Evolutionary conservation across 2,797 vertebrate genomes (phyloP), one percentile per base, ranked within the genome.

Genomic region (Chaenodraco wilsoni): DNA sequence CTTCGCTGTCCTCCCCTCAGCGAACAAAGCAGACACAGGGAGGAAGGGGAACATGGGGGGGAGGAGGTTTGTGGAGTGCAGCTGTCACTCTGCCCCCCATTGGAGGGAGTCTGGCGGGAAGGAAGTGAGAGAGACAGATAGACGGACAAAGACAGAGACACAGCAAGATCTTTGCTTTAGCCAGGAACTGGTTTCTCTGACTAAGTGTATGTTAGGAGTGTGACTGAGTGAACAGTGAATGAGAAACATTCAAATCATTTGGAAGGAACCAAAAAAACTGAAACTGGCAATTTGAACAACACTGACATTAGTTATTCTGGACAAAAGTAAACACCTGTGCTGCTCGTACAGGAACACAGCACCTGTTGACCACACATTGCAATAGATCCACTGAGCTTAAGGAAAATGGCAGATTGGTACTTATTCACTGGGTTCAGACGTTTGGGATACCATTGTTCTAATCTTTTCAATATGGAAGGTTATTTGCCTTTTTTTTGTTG

Each of bases 11-110:
- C 77, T 75, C 79, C 87, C 78, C 74, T 72, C 73, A 37, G 79
- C 13, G 79, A 92, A 94, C 92, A 95, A 95, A 91, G 92, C 86
- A 72, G 61, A 87, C 76, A 83, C 77, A 84, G 75, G 80, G 84
- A 83, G 70, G 78, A 70, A 69, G 81, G 71, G 69, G 68, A 44
- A 68, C 61, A 11, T 14, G 31, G 67, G 71, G n/a, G 31, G 69
- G 72, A 58, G 83, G 67, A 52, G 79, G 69, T 45, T 48, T 55
- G 80, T 56, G 79, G 82, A 83, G 79, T 84, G 89, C 94, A 94
- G 92, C 94, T 95, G 94, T 94, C 93, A 88, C 75, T 92, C 89
- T 80, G 61, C 79, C 76, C 49, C 60, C 64, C 80, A 72, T 70
- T 88, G 85, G 89, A 75, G 87, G 58, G 78, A 86, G 72, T 86